Conservation (phyloP, 2,888 invertebrate genomes). For the Aporophyla lueneburgensis region DNA sequence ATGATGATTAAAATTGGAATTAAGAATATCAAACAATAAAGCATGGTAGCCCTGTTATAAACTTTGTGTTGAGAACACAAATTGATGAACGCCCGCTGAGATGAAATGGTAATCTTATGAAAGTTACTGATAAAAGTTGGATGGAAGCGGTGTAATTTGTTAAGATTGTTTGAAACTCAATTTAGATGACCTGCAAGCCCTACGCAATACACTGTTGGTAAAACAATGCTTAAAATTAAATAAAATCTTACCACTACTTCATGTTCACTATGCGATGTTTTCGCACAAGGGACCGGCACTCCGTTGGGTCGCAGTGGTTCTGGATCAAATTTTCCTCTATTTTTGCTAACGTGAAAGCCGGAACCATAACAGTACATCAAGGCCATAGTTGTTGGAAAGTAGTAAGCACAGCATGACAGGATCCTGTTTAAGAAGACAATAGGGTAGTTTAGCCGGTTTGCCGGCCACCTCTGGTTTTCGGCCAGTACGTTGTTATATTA, state of each 20-base stretch:
- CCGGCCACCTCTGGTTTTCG: too few species aligned
- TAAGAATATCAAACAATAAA: too few species aligned
- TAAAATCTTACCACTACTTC: slow-evolving; percentile 78
- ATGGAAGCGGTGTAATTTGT: neutral
- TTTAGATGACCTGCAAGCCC: neutral
- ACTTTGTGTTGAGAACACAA: neutral
- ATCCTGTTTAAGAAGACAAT: slow-evolving; percentile 89
- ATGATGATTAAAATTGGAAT: too few species aligned
- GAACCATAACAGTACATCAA: slow-evolving; percentile 98
- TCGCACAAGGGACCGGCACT: slow-evolving; percentile 82
- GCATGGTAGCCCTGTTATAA: neutral
- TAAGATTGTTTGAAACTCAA: neutral
- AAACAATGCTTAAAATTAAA: neutral
- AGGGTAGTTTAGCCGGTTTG: too few species aligned
- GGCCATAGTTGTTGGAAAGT: slow-evolving; percentile 97
- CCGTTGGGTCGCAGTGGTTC: slow-evolving; percentile 84
- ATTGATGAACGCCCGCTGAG: neutral
- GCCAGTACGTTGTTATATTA: too few species aligned
- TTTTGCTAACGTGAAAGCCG: slow-evolving; percentile 96
- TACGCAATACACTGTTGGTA: neutral
- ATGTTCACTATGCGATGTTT: slow-evolving; percentile 80
- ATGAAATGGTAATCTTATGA: neutral
- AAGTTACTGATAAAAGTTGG: too few species aligned
- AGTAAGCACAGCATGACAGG: slow-evolving; percentile 96
- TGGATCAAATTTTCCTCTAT: slow-evolving; percentile 91